Conservation (phyloP, 1,140 invertebrate species). For the Drosophila kohkoa region DNA sequence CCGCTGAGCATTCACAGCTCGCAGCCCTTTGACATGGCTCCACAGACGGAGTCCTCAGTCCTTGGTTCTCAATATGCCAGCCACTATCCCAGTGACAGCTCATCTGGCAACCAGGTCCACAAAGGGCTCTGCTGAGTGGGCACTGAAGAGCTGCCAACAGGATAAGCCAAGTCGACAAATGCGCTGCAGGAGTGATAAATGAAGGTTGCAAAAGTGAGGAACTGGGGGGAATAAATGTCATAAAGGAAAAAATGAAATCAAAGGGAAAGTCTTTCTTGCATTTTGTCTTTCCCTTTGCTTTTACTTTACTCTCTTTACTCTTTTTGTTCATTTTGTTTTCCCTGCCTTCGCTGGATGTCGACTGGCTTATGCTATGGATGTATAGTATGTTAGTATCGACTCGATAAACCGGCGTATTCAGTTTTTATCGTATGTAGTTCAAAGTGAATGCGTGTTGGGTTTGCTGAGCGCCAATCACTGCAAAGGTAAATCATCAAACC, state of each 20-base stretch:
- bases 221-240: slow-evolving; percentile 56
- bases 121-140: slow-evolving; percentile 36
- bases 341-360: neutral
- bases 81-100: slow-evolving; percentile 29
- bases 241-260: slow-evolving; percentile 45
- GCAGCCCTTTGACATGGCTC: slow-evolving; percentile 53
- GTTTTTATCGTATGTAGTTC: slow-evolving; percentile 1
- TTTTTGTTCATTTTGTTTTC: neutral
- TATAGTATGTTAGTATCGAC: no score
- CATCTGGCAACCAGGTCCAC: slow-evolving; percentile 23
- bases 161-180: slow-evolving; percentile 75
- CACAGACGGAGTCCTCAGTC: neutral
- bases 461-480: neutral
- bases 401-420: neutral
- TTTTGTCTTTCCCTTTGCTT: slow-evolving; percentile 10
- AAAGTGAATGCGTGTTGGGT: slow-evolving; percentile 23
- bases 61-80: slow-evolving; percentile 21
- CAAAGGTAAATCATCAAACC: neutral
- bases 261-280: slow-evolving; percentile 55
- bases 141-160: slow-evolving; percentile 43
- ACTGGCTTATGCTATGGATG: neutral
- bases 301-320: neutral
- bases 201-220: slow-evolving; percentile 34
- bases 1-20: slow-evolving; percentile 45
- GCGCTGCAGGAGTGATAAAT: slow-evolving; percentile 67